Evolutionary conservation across 2,888 invertebrate species (phyloP).

Genomic region (Volucella zonaria): DNA sequence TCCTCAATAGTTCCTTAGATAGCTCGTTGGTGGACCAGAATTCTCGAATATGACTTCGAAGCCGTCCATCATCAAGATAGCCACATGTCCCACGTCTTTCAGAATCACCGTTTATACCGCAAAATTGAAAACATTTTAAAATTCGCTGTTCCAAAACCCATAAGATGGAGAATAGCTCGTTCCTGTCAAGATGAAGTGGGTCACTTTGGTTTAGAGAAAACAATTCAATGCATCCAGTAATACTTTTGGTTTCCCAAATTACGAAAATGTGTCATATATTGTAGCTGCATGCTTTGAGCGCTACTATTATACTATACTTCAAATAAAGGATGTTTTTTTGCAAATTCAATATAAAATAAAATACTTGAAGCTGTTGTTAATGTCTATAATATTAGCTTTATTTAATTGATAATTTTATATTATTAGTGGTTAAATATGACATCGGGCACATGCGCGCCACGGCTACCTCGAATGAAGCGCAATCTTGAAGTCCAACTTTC

Average conservation of each 20-base stretch:
- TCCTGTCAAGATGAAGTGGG: conserved; percentile 64
- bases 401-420: no score
- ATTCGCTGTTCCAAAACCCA: conserved; percentile 62
- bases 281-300: conserved; percentile 54
- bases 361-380: no score
- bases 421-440: no score
- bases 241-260: conserved; percentile 72
- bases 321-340: no score
- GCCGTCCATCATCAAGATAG: conserved; percentile 65
- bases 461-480: no score
- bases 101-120: conserved; percentile 51
- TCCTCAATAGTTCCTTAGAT: conserved; percentile 57
- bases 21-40: conserved; percentile 73
- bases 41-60: conserved; percentile 71
- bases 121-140: conserved; percentile 10
- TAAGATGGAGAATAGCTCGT: conserved; percentile 65
- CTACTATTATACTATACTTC: not conserved
- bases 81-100: conserved; percentile 56
- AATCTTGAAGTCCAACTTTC: no score
- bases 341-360: no score
- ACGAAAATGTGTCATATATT: conserved; percentile 12
- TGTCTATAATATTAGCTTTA: no score
- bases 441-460: no score
- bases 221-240: conserved; percentile 49
- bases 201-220: conserved; percentile 70